Evolutionary conservation across 2,113 vertebrate genomes (phyloP), one percentile per base, ranked within the genome.

Genomic region (Microtus montanus): DNA sequence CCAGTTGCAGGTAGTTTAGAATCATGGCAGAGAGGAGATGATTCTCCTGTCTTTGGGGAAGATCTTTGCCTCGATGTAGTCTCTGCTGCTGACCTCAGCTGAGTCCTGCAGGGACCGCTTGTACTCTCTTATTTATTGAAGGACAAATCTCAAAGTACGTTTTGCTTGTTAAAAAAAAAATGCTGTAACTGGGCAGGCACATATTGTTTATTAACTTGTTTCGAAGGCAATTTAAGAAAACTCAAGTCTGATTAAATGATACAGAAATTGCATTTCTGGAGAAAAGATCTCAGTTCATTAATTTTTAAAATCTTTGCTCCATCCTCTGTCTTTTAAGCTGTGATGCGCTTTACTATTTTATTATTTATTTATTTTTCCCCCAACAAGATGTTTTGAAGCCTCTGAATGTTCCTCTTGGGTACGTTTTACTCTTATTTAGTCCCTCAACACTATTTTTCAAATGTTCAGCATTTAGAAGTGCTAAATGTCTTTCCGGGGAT

Each of bases 311-410:
- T 93, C 71, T 88, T 90, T 90, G 41, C 19, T 79, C 49, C 44
- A 14, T 86, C 47, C 44, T 78, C 88, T 68, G 63, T 93, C 73
- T 95, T 97, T 92, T 93, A 92, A 96, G 64, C 84, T 92, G 41
- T 9, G 71, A 19, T 86, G 49, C 4, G 78, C 92, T 91, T 84
- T 93, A 78, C 95, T 94, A 87, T 88, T 83, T 33, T 94, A 54
- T 97, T 93, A 93, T 91, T 97, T 96, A 97, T 95, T 95, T 89
- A 96, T 97, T 97, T 96, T 95, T 58, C 66, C 54, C 63, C 61
- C 63, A 89, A 52, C 93, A 95, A 80, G 83, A 47, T 95, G 54
- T 96, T 97, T 95, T 92, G 78, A 95, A 96, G 89, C 93, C 86
- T 97, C 71, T 68, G 49, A 91, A 92, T 97, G 96, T 95, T 97